These are phyloP conservation scores for Girardinichthys multiradiatus DNA, from an alignment of 2,113 vertebrate genomes.

Conservation along the genomic window DNA sequence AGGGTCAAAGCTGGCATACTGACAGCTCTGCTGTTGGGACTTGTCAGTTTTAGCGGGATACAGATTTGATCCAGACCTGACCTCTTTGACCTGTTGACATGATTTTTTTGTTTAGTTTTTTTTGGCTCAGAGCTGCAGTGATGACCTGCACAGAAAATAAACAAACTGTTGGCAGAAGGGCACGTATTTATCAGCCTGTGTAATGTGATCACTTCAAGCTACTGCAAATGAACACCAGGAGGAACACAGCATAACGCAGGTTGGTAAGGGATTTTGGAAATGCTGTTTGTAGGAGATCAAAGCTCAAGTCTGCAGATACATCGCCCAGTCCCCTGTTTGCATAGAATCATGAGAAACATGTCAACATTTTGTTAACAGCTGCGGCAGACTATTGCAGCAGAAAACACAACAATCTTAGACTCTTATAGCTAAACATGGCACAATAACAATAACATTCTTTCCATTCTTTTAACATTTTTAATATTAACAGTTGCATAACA, in stretches of 20 bases:
- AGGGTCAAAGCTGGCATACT: constrained; percentile 56
- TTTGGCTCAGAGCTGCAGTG: constrained; percentile 55
- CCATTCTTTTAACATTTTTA: too few species aligned
- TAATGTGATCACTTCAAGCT: constrained; percentile 34
- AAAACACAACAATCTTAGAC: constrained; percentile 8
- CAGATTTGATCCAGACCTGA: constrained; percentile 69
- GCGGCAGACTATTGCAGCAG: too few species aligned
- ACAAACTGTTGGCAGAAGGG: constrained; percentile 38
- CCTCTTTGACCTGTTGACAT: constrained; percentile 71
- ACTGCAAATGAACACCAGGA: constrained; percentile 32
- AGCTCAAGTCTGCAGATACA: neutral
- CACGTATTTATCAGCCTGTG: constrained; percentile 58
- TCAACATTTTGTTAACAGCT: constrained; percentile 20
- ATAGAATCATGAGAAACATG: constrained; percentile 23
- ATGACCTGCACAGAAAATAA: constrained; percentile 42
- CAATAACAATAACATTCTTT: constrained; percentile 15
- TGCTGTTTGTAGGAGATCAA: constrained; percentile 12
- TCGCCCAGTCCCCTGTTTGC: neutral
- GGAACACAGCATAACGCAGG: constrained; percentile 16
- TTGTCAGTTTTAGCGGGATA: constrained; percentile 69
- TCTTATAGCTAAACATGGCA: constrained; percentile 22
- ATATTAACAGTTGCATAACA: too few species aligned
- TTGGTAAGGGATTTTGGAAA: constrained; percentile 22
- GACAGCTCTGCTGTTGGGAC: constrained; percentile 68
- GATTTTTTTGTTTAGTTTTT: neutral